Percentiles rank a stretch among this genome's conserved stretches.
These are phyloP conservation scores for Leucozona laternaria DNA, from an alignment of 2,888 invertebrate genomes.

Conservation along the genomic window DNA sequence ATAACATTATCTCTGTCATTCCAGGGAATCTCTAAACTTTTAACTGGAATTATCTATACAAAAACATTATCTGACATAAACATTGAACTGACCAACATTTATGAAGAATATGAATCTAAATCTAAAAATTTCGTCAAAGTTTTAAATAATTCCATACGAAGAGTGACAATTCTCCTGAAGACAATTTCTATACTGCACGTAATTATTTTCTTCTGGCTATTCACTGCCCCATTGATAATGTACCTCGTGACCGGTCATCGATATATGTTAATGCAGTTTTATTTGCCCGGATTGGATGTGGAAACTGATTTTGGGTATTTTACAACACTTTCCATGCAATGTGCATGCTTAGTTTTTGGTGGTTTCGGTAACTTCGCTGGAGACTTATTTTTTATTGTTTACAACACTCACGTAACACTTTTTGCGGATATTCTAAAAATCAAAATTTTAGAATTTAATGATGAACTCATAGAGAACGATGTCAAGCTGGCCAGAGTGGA, in stretches of 20 bases:
- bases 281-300: constrained; percentile 76
- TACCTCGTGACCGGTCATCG: constrained; percentile 43
- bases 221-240: constrained; percentile 49
- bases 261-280: constrained; percentile 76
- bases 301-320: constrained; percentile 72
- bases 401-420: constrained; percentile 71
- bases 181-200: constrained; percentile 1
- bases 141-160: constrained; percentile 8
- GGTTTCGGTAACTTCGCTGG: constrained; percentile 77
- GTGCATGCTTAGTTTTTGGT: constrained; percentile 55
- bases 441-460: constrained; percentile 76
- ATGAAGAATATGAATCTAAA: constrained; percentile 33
- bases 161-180: not conserved
- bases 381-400: constrained; percentile 76
- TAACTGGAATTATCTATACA: not conserved
- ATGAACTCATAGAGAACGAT: constrained; percentile 43
- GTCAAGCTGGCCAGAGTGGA: not conserved
- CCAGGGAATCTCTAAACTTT: constrained; percentile 59
- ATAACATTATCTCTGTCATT: too few species aligned
- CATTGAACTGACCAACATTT: constrained; percentile 1
- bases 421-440: constrained; percentile 76
- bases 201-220: constrained; percentile 1
- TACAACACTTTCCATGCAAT: constrained; percentile 70
- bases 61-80: not conserved
- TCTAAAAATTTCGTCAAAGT: not conserved